Evolutionary conservation across 2,797 vertebrate genomes (phyloP).

Genomic region (Chrysocyon brachyurus): DNA sequence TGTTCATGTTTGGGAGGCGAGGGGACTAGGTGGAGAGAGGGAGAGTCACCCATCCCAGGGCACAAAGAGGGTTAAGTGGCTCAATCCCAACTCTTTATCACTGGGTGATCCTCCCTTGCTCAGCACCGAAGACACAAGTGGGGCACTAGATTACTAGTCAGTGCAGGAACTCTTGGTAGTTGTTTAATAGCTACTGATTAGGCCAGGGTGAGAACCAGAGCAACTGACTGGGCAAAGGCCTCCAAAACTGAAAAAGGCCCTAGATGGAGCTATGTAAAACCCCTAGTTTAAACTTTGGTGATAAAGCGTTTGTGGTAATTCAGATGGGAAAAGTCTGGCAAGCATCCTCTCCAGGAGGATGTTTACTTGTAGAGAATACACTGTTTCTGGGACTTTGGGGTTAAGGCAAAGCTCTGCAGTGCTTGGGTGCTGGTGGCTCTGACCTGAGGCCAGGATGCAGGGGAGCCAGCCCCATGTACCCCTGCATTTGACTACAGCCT

Average conservation of each 20-base stretch:
- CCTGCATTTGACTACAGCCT: neutral
- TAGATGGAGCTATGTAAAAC: neutral
- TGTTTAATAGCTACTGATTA: neutral
- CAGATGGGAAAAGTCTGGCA: neutral
- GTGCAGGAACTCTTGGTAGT: neutral
- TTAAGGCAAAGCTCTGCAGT: neutral
- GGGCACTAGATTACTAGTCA: neutral
- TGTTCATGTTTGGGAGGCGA: neutral
- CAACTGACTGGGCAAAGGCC: neutral
- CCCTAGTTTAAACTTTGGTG: neutral
- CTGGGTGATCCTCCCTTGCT: no score
- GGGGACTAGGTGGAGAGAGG: neutral
- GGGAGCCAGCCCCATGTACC: rapidly evolving
- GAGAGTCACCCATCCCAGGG: neutral
- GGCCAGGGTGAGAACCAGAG: rapidly evolving
- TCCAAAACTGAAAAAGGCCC: neutral
- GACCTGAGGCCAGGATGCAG: rapidly evolving
- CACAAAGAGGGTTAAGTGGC: neutral
- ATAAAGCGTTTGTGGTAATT: neutral
- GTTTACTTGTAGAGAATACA: neutral
- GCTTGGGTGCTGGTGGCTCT: neutral
- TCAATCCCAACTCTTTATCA: neutral
- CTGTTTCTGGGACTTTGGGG: neutral
- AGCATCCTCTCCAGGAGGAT: neutral
- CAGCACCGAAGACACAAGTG: neutral